A percentile compares a stretch with the other conserved stretches of the same genome.
These are phyloP conservation scores for Protonemura montana DNA, from an alignment of 2,888 invertebrate genomes.

Conservation along the genomic window DNA sequence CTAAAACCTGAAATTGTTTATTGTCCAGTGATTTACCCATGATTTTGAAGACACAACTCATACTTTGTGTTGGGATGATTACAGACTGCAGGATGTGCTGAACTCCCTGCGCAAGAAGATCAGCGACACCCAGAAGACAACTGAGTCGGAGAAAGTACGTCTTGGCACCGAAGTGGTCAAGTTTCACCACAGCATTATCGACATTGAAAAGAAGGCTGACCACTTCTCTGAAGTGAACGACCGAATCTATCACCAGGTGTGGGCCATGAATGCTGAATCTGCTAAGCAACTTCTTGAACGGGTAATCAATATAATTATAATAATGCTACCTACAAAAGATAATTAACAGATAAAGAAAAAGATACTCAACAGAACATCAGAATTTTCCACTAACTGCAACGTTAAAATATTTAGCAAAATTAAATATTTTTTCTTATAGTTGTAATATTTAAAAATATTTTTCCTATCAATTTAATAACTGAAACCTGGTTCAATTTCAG, in stretches of 20 bases:
- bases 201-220: constrained; percentile 74
- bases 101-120: constrained; percentile 72
- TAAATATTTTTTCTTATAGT: too few species aligned
- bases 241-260: constrained; percentile 68
- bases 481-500: constrained; percentile 50
- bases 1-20: too few species aligned
- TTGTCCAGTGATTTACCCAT: too few species aligned
- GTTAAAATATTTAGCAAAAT: too few species aligned
- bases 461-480: too few species aligned
- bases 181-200: constrained; percentile 71
- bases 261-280: constrained; percentile 68
- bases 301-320: constrained; percentile 51
- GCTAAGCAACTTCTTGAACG: constrained; percentile 62
- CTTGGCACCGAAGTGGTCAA: constrained; percentile 74
- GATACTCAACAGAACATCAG: too few species aligned
- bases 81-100: constrained; percentile 72
- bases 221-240: constrained; percentile 71
- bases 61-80: background rate
- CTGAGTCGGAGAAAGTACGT: constrained; percentile 71
- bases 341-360: too few species aligned
- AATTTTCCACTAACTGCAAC: constrained; percentile 40
- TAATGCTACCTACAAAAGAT: too few species aligned
- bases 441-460: too few species aligned
- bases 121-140: constrained; percentile 70
- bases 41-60: too few species aligned